Evolutionary conservation across 2,113 vertebrate species (phyloP).

Genomic region (Rattus rattus): DNA sequence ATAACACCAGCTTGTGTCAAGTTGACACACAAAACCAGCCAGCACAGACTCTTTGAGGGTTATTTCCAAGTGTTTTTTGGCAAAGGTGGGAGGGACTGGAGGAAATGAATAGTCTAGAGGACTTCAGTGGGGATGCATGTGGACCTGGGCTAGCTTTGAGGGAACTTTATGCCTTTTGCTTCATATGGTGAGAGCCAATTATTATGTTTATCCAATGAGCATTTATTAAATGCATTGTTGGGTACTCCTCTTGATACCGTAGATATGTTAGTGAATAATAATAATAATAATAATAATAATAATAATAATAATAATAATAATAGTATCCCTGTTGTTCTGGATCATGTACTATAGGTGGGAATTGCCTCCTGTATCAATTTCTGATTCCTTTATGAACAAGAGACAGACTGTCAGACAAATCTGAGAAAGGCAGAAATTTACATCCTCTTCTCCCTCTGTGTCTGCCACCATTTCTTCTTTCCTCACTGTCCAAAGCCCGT

Average conservation of each 20-base stretch:
- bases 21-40: too few species aligned
- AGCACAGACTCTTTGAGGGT: neutral
- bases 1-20: too few species aligned
- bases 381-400: neutral
- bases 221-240: neutral
- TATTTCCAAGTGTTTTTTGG: neutral
- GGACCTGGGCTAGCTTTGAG: neutral
- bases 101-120: neutral
- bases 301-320: neutral
- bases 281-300: neutral
- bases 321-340: neutral
- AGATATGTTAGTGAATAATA: neutral
- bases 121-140: neutral
- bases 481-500: neutral
- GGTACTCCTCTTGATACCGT: neutral
- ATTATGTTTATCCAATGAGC: neutral
- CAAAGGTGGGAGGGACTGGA: neutral
- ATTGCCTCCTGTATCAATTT: neutral
- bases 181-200: neutral
- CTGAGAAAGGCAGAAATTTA: neutral
- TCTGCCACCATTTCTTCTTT: neutral
- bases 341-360: neutral
- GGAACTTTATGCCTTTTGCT: neutral
- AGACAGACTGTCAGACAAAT: neutral
- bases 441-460: neutral